A percentile compares a stretch with the other conserved stretches of the same genome.
phyloP scores from a whole-genome alignment of 2,888 invertebrate genomes.

The Lymantria dispar region DNA sequence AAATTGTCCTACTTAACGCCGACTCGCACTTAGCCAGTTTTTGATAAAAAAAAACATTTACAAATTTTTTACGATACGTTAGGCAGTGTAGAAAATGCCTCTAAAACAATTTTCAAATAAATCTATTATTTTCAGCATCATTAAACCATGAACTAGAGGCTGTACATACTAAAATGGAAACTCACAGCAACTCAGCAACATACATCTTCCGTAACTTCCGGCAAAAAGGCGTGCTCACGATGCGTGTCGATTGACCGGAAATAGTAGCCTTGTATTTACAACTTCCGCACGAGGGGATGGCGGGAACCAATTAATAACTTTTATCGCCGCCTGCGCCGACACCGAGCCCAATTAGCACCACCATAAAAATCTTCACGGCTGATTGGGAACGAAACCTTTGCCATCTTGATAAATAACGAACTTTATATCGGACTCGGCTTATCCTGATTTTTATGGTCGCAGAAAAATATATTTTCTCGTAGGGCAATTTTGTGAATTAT shows the following conservation, averaged over 20 bases:
- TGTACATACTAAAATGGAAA: neutral
- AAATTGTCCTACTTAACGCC: no score
- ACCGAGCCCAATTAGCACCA: slow-evolving; percentile 68
- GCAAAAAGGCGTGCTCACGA: slow-evolving; percentile 51
- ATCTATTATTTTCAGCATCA: no score
- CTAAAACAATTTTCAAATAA: no score
- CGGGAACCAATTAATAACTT: slow-evolving; percentile 79
- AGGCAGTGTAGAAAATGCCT: no score
- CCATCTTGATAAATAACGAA: slow-evolving; percentile 16
- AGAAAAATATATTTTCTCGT: no score
- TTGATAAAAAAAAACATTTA: no score
- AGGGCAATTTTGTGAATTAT: no score
- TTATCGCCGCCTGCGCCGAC: slow-evolving; percentile 71
- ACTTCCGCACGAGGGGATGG: slow-evolving; percentile 64
- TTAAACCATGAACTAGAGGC: no score
- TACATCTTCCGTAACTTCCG: slow-evolving; percentile 35
- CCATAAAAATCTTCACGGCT: slow-evolving; percentile 75
- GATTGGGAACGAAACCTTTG: slow-evolving; percentile 56
- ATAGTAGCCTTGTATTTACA: slow-evolving; percentile 76
- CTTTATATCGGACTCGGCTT: slow-evolving; percentile 2
- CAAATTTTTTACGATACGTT: no score
- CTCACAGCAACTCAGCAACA: slow-evolving; percentile 7
- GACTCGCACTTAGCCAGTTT: no score
- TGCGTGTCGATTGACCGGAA: slow-evolving; percentile 73
- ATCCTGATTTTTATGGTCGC: neutral